A percentile compares a stretch with the other conserved stretches of the same genome.
These are phyloP conservation scores for Brenthis ino DNA, from an alignment of 2,888 invertebrate species.

Conservation along the genomic window DNA sequence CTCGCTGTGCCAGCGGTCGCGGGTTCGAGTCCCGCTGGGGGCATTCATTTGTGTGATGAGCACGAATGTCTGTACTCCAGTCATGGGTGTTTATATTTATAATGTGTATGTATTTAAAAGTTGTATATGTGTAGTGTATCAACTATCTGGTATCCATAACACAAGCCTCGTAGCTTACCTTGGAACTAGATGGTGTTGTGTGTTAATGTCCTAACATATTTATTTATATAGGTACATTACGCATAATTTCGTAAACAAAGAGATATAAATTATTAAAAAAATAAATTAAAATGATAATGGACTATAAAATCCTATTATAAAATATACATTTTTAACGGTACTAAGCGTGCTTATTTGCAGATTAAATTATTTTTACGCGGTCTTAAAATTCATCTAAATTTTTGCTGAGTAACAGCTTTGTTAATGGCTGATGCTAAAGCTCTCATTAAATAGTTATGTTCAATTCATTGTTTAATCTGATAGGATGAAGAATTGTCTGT, in stretches of 20 bases:
- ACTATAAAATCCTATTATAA: slow-evolving; percentile 5
- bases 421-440: slow-evolving; percentile 47
- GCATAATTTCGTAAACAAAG: background rate
- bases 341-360: slow-evolving; percentile 3
- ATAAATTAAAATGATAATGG: background rate
- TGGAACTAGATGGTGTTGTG: too few relatives aligned
- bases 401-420: slow-evolving; percentile 12
- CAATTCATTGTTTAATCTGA: slow-evolving; percentile 67
- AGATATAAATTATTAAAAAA: background rate
- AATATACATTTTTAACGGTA: slow-evolving; percentile 11
- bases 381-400: slow-evolving; percentile 14
- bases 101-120: too few relatives aligned
- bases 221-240: too few relatives aligned
- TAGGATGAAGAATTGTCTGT: slow-evolving; percentile 62
- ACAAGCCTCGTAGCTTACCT: too few relatives aligned
- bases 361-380: slow-evolving; percentile 10
- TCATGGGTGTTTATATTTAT: too few relatives aligned
- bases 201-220: too few relatives aligned
- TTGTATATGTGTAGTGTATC: too few relatives aligned
- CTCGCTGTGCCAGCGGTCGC: too few relatives aligned
- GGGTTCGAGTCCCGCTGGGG: too few relatives aligned
- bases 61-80: too few relatives aligned
- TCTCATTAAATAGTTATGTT: slow-evolving; percentile 65
- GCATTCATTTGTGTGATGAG: too few relatives aligned
- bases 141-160: too few relatives aligned